phyloP scores from a whole-genome alignment of 2,113 vertebrate genomes.

The Galbula dea region DNA sequence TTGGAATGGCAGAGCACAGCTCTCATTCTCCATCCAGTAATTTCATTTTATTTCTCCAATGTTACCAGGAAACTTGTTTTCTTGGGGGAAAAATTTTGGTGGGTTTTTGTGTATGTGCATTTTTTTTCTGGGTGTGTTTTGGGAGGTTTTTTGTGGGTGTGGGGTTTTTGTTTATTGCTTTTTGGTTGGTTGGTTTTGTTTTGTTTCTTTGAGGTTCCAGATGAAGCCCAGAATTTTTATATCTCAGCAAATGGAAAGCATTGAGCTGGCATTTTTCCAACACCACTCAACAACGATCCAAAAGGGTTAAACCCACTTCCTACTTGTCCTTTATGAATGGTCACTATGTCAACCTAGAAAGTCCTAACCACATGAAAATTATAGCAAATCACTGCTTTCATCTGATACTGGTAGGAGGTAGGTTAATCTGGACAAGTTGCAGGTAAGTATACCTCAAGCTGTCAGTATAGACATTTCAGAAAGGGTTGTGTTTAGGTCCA shows the following conservation, averaged over 20 bases:
- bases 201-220: neutral
- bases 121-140: neutral
- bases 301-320: neutral
- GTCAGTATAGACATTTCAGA: neutral
- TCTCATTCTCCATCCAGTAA: neutral
- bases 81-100: too few relatives aligned
- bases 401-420: neutral
- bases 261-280: neutral
- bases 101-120: neutral
- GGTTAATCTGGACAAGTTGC: neutral
- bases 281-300: neutral
- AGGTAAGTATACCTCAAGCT: neutral
- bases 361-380: neutral
- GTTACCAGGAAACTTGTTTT: neutral
- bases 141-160: neutral
- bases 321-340: neutral
- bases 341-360: neutral
- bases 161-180: neutral
- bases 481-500: neutral
- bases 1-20: neutral
- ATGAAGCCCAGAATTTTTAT: neutral
- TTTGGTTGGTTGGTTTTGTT: neutral
- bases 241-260: neutral
- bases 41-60: neutral
- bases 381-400: neutral